Percentiles rank a stretch among this genome's conserved stretches.
Evolutionary conservation across 1,140 invertebrate species (phyloP).

Genomic region (Caenorhabditis tropicalis): DNA sequence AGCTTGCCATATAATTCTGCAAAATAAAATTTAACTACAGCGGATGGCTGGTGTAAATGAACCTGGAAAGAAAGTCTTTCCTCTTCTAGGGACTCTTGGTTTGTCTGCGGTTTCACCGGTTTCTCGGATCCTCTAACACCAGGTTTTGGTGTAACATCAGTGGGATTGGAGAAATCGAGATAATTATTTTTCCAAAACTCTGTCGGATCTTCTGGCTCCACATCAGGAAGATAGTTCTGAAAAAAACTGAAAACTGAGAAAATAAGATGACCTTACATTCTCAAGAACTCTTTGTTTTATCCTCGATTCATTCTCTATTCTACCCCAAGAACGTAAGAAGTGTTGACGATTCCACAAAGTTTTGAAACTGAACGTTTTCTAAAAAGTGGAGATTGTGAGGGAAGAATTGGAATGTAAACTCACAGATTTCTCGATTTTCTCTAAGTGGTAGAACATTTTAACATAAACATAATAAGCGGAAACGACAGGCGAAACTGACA

Average conservation of each 20-base stretch:
- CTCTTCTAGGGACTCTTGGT: no score
- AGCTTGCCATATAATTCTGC: no score
- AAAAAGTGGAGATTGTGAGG: neutral
- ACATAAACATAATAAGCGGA: neutral
- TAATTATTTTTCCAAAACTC: neutral
- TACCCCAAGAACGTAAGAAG: neutral
- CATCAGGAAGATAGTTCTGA: neutral
- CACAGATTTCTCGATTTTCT: neutral
- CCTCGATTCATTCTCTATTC: neutral
- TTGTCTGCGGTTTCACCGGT: no score
- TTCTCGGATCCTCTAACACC: no score
- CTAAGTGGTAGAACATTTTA: neutral
- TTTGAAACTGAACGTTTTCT: neutral
- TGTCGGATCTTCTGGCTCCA: neutral
- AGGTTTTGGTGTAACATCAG: no score
- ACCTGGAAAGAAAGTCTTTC: no score
- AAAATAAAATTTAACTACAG: no score
- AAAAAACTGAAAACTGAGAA: neutral
- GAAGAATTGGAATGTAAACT: neutral
- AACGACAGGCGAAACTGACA: neutral
- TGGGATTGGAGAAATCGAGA: no score
- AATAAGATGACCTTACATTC: neutral
- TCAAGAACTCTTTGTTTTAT: neutral
- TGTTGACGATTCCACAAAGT: neutral
- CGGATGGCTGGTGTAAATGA: no score